These are phyloP conservation scores for Clavelina lepadiformis DNA, from an alignment of 23 tunicate genomes.

Conservation along the genomic window DNA sequence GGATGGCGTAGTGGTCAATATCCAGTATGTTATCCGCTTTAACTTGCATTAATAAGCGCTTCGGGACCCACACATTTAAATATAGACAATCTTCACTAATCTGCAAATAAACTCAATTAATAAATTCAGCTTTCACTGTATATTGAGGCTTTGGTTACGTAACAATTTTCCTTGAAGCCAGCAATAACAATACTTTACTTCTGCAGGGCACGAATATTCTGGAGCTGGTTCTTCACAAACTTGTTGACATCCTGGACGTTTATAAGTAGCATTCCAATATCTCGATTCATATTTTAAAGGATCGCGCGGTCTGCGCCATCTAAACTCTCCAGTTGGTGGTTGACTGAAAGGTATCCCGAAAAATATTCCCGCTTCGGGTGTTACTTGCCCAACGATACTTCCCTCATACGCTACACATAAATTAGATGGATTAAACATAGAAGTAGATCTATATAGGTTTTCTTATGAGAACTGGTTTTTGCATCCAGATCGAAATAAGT, in stretches of 20 bases:
- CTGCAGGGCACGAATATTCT: constrained; percentile 58
- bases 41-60: background rate
- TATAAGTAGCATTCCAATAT: constrained; percentile 51
- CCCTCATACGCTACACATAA: too few relatives aligned
- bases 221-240: constrained; percentile 34
- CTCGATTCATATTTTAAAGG: constrained; percentile 6
- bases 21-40: constrained; percentile 7
- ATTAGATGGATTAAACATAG: too few relatives aligned
- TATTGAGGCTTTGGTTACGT: too few relatives aligned
- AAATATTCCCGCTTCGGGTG: too few relatives aligned
- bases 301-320: constrained; percentile 54
- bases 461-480: too few relatives aligned
- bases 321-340: constrained; percentile 38
- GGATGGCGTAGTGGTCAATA: constrained; percentile 21
- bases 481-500: too few relatives aligned
- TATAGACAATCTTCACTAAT: constrained; percentile 42
- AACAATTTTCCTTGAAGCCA: too few relatives aligned
- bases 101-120: constrained; percentile 3
- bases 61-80: constrained; percentile 43
- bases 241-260: constrained; percentile 52
- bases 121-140: too few relatives aligned
- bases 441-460: too few relatives aligned
- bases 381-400: too few relatives aligned
- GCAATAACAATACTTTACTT: too few relatives aligned
- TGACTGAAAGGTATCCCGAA: constrained; percentile 71